Evolutionary conservation across 2,113 vertebrate genomes (phyloP).

Genomic region (Polypterus senegalus): DNA sequence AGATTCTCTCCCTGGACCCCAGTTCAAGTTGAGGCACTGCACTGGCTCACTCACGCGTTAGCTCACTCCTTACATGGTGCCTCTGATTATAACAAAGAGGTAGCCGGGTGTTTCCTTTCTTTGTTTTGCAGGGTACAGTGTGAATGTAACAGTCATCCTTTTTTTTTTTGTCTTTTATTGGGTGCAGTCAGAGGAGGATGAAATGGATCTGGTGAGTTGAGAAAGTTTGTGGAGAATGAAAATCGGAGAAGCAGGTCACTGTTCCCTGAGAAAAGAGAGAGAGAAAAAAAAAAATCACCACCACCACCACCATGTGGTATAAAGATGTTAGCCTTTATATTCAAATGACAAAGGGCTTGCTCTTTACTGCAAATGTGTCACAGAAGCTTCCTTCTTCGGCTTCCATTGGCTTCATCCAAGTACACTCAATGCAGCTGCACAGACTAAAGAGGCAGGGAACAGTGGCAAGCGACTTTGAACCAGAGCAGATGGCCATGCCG

Average conservation of each 20-base stretch:
- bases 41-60: too few species aligned
- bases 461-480: too few species aligned
- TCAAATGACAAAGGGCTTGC: slow-evolving; percentile 24
- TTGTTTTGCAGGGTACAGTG: too few species aligned
- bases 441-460: too few species aligned
- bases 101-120: too few species aligned
- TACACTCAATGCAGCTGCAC: too few species aligned
- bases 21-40: too few species aligned
- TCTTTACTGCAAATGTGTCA: slow-evolving; percentile 28
- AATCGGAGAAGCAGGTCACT: slow-evolving; percentile 24
- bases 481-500: too few species aligned
- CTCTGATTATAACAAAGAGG: too few species aligned
- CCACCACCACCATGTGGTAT: slow-evolving; percentile 20
- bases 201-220: slow-evolving; percentile 95
- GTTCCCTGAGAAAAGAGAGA: slow-evolving; percentile 33
- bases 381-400: slow-evolving; percentile 1
- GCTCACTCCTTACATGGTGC: too few species aligned
- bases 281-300: slow-evolving; percentile 26
- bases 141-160: slow-evolving; percentile 22
- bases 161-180: slow-evolving; percentile 52
- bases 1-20: too few species aligned
- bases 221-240: slow-evolving; percentile 33
- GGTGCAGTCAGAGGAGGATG: slow-evolving; percentile 93
- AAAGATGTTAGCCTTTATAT: slow-evolving; percentile 24
- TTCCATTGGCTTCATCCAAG: neutral